Evolutionary conservation across 2,888 invertebrate species (phyloP).

Genomic region (Nipponacmea schrenckii): DNA sequence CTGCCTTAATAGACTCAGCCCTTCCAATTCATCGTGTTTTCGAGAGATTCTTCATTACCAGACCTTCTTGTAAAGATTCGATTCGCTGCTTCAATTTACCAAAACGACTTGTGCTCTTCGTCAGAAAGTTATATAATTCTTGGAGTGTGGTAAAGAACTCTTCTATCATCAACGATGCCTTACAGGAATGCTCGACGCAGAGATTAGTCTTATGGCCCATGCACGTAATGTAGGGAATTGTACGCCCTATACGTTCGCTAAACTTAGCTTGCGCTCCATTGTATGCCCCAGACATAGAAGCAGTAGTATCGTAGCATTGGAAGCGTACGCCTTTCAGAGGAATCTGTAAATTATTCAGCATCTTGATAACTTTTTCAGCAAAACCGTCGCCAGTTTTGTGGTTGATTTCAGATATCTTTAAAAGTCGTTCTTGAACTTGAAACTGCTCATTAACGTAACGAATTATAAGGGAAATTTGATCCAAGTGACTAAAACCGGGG

Average conservation of each 20-base stretch:
- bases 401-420: too few species aligned
- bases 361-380: neutral
- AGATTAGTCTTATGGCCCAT: neutral
- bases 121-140: neutral
- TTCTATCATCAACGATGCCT: neutral
- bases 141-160: neutral
- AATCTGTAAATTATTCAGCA: neutral
- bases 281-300: neutral
- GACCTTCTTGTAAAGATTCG: neutral
- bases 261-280: neutral
- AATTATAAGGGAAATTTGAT: too few species aligned
- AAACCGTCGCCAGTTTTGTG: neutral
- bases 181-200: neutral
- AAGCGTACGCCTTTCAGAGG: too few species aligned
- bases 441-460: too few species aligned
- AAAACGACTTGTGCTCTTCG: neutral
- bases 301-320: neutral
- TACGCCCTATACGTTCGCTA: neutral
- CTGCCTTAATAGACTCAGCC: neutral
- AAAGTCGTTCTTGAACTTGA: too few species aligned
- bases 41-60: neutral
- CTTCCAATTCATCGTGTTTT: neutral
- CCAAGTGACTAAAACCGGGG: too few species aligned
- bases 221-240: neutral
- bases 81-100: neutral